Evolutionary conservation across 2,888 invertebrate species (phyloP).

Genomic region (Caenorhabditis sp.): DNA sequence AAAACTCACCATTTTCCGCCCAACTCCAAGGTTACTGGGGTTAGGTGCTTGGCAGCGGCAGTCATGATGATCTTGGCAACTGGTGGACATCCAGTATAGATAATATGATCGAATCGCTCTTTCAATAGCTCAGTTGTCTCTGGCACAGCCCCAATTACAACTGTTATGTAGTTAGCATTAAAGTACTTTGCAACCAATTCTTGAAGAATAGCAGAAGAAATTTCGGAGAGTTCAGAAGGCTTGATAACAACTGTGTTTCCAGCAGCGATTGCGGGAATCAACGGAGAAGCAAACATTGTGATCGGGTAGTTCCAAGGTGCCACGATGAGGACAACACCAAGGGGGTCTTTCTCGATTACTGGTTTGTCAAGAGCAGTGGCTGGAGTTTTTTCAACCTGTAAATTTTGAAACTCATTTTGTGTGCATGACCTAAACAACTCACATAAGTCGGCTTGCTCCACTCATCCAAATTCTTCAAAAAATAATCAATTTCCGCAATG

Average conservation of each 20-base stretch:
- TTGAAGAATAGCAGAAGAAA: slow-evolving; percentile 50
- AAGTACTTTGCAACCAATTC: slow-evolving; percentile 59
- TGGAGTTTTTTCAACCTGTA: slow-evolving; percentile 39
- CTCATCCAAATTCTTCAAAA: slow-evolving; percentile 53
- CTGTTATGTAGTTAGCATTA: slow-evolving; percentile 81
- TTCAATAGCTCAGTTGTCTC: slow-evolving; percentile 86
- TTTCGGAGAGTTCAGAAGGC: slow-evolving; percentile 63
- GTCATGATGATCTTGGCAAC: slow-evolving; percentile 88
- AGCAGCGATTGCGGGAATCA: slow-evolving; percentile 63
- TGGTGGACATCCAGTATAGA: slow-evolving; percentile 84
- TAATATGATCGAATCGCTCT: slow-evolving; percentile 92
- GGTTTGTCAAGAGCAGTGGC: slow-evolving; percentile 70
- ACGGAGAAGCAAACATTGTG: slow-evolving; percentile 59
- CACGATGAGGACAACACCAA: slow-evolving; percentile 83
- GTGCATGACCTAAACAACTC: neutral
- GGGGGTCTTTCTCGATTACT: slow-evolving; percentile 76
- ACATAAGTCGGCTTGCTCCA: slow-evolving; percentile 54
- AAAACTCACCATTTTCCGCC: slow-evolving; percentile 77
- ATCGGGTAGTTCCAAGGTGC: slow-evolving; percentile 96
- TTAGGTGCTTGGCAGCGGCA: slow-evolving; percentile 88
- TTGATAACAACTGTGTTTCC: slow-evolving; percentile 67
- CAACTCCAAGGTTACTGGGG: slow-evolving; percentile 90
- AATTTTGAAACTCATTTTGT: neutral
- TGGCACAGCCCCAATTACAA: slow-evolving; percentile 83
- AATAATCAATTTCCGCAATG: slow-evolving; percentile 59